A percentile compares a stretch with the other conserved stretches of the same genome.
Evolutionary conservation across 1,140 invertebrate genomes (phyloP).

Genomic region (Drosophila erecta): DNA sequence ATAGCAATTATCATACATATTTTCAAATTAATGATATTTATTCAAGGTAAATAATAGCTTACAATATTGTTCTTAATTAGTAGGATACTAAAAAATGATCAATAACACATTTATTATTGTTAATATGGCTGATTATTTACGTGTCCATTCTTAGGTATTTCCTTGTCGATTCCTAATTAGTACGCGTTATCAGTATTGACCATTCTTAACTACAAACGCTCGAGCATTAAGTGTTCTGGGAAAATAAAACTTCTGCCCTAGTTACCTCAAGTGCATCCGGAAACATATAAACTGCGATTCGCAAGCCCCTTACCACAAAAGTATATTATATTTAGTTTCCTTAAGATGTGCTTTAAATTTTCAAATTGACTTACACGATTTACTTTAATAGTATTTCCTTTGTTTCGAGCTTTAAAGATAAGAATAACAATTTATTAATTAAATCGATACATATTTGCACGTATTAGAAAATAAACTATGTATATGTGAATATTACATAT

Average conservation of each 20-base stretch:
- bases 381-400: background rate
- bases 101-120: background rate
- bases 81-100: too few species aligned
- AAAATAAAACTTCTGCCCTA: background rate
- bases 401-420: background rate
- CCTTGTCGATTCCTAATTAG: background rate
- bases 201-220: background rate
- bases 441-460: too few species aligned
- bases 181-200: background rate
- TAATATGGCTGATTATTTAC: background rate
- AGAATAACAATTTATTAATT: too few species aligned
- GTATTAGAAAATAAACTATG: too few species aligned
- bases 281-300: background rate
- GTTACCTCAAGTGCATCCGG: background rate
- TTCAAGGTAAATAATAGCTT: background rate
- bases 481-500: too few species aligned
- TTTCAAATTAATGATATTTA: too few species aligned
- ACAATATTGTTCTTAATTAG: background rate
- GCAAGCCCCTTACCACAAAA: background rate
- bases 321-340: background rate
- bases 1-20: background rate
- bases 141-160: background rate
- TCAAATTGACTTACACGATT: too few species aligned
- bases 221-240: slow-evolving; percentile 2
- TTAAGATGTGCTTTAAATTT: too few species aligned